Conservation (phyloP, 2,113 vertebrate genomes). For the Cephalopholis sonnerati region DNA sequence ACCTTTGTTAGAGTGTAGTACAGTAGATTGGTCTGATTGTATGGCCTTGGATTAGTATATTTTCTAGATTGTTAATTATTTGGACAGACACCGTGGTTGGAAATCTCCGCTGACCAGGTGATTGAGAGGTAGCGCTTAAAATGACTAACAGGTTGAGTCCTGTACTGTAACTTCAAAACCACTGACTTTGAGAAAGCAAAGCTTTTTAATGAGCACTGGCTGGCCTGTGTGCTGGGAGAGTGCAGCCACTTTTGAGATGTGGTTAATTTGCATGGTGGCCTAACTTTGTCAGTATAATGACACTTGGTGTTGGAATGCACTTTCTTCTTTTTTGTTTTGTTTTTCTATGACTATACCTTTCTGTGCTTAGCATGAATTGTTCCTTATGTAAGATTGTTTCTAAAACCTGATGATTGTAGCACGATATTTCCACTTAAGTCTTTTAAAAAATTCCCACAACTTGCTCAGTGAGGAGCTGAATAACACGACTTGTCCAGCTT, state of each 20-base stretch:
- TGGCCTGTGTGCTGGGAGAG: conserved; percentile 67
- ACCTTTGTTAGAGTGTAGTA: conserved; percentile 9
- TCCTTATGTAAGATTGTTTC: conserved; percentile 62
- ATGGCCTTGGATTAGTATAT: conserved; percentile 39
- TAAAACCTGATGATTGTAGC: conserved; percentile 70
- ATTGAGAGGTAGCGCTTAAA: conserved; percentile 26
- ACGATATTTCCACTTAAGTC: conserved; percentile 52
- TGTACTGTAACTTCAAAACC: conserved; percentile 45
- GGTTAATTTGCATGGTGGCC: conserved; percentile 74
- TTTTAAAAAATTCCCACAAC: conserved; percentile 22
- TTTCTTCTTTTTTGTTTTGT: conserved; percentile 58
- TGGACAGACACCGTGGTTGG: conserved; percentile 20
- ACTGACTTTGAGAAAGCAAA: conserved; percentile 55
- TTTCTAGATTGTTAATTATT: conserved; percentile 34
- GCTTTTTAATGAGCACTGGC: conserved; percentile 60
- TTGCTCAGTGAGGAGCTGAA: conserved; percentile 24
- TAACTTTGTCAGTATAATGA: conserved; percentile 61
- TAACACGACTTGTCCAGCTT: conserved; percentile 20
- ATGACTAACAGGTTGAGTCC: conserved; percentile 35
- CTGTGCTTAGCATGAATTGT: conserved; percentile 71
- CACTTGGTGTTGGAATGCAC: conserved; percentile 77
- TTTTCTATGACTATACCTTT: conserved; percentile 61
- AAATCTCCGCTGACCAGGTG: conserved; percentile 29
- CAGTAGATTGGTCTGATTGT: conserved; percentile 24
- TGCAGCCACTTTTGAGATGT: conserved; percentile 54